Base-by-base conservation (phyloP, 2,888 invertebrate species). In the Chloromyia formosa region DNA sequence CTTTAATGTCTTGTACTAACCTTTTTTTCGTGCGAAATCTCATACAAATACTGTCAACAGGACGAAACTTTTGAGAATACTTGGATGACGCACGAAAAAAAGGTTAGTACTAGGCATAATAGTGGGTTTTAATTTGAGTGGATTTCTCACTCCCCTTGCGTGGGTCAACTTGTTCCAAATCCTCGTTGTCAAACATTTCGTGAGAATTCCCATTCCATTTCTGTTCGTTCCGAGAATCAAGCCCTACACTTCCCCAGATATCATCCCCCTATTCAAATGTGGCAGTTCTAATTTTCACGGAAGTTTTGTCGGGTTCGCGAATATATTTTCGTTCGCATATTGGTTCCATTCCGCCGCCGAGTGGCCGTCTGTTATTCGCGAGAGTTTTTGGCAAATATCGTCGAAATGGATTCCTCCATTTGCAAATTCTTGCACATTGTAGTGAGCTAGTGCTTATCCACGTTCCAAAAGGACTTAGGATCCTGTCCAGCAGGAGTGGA, bases 381-480 rank as follows among this genome's bases (percentile, higher is more conserved):
- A 66, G 20, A 66, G 20, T 22, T 45, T 35, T 35, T 35, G 2
- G 22, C 22, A 49, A 49, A 66, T 45, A 14, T n/a, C n/a, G 40
- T 42, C 71, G 58, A 56, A 58, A 71, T 71, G 71, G 71, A 71
- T 35, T n/a, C 35, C 1, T 56, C 56, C 69, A 69, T 58, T 71
- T 56, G 71, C 71, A 58, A 71, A 58, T 7, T 16, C 12, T n/a
- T 35, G 27, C 40, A 42, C 18, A 71, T 40, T 58, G 18, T 56
- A 16, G 56, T 40, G 16, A 71, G 71, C 58, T 58, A 58, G 56
- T 71, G 35, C 58, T 7, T n/a, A 22, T 35, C 35, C 16, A 7
- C 1, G n/a, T 1, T 7, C 18, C 53, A 3, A 20, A 53, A n/a
- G 23, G 68, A 69, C 42, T 18, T 49, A 23, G 4, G 10, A 60